Base-by-base conservation (phyloP, 2,888 invertebrate species). In the Thelaira solivaga region DNA sequence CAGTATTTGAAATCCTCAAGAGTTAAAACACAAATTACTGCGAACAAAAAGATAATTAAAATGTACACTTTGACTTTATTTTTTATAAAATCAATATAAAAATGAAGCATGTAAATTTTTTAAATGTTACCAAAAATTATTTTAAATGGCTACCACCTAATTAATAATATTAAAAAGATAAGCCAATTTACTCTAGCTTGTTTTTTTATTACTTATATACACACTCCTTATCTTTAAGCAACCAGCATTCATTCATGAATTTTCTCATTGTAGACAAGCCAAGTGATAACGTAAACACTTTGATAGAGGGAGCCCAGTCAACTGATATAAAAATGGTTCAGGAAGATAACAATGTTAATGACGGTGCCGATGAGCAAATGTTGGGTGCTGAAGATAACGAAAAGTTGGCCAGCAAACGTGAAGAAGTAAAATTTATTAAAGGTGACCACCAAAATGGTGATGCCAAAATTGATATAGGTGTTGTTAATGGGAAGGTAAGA, bases 381-480 rank as follows among this genome's bases (percentile, higher is more conserved):
- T 88, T 94, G 67, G 85, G 85, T 10, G 89, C 91, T 10, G 92
- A 92, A 26, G 92, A 91, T 67, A 91, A 91, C 83, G 91, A 92
- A 39, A 90, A 91, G 86, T 90, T 91, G 71, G 89, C 91, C 20
- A 91, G 90, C 8, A 90, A 91, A 62, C 91, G 92, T 26, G 91
- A 92, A 0, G 92, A 95, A 90, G 94, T 95, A 1, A 94, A 94
- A 89, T 95, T 94, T 82, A 92, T 93, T 55, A 91, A 93, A 11
- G 93, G 92, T 1, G 92, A 93, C 86, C 88, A 93, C 80, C 92
- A 94, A 86, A 97, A 96, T 90, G 96, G 96, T 1, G 96, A 96
- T 88, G 95, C 96, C 0, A 96, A 96, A 90, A 93, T 97, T 77
- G 95, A 96, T 85, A 94, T 96, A 65, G 94, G 94, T 82, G 91